phyloP scores from a whole-genome alignment of 2,797 vertebrate genomes.

The Taeniopygia guttata region DNA sequence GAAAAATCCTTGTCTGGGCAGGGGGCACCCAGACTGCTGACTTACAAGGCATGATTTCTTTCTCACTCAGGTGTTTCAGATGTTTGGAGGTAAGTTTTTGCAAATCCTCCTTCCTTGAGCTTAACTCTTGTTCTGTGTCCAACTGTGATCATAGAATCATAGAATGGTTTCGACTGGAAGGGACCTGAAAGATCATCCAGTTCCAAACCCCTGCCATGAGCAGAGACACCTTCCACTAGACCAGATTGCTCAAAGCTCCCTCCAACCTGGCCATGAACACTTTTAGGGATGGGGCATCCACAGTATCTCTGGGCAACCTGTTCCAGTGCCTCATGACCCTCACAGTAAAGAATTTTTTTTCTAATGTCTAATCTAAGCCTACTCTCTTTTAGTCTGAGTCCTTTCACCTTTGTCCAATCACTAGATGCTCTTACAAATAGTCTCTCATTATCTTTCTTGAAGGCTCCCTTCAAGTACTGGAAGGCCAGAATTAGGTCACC shows the following conservation, averaged over 20 bases:
- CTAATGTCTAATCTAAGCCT: background rate
- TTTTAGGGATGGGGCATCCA: background rate
- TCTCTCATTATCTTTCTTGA: background rate
- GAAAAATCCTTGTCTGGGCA: background rate
- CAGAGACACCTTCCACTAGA: background rate
- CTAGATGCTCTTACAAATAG: background rate
- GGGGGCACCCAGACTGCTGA: background rate
- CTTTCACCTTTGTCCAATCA: background rate
- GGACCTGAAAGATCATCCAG: background rate
- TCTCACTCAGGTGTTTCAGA: background rate
- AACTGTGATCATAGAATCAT: background rate
- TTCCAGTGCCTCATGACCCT: background rate
- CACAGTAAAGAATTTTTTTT: background rate
- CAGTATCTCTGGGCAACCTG: rapidly evolving
- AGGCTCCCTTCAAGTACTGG: background rate
- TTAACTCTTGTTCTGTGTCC: background rate
- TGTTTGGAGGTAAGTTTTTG: background rate
- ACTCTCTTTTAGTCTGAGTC: background rate
- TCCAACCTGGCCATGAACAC: background rate
- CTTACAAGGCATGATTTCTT: background rate
- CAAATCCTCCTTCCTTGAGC: background rate
- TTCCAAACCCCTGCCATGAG: background rate
- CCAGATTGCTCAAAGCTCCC: background rate
- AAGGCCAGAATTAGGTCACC: background rate
- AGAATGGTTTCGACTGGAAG: background rate